phyloP scores from a whole-genome alignment of 2,888 invertebrate genomes.

The Lithophane leautieri region DNA sequence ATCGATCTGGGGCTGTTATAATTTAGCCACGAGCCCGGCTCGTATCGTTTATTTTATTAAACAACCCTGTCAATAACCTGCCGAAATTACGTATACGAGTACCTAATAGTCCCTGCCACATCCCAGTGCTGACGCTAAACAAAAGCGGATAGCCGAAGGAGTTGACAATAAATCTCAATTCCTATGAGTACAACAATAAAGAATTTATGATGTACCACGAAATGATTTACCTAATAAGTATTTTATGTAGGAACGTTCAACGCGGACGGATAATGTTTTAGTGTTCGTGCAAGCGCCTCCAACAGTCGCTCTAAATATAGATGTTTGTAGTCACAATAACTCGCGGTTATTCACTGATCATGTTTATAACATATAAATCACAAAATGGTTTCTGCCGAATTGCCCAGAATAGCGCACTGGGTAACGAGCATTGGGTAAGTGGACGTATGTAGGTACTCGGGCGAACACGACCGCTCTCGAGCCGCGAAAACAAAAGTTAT shows the following conservation, averaged over 20 bases:
- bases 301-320: conserved; percentile 81
- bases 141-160: neutral
- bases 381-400: conserved; percentile 75
- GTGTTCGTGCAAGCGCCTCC: conserved; percentile 71
- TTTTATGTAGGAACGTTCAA: conserved; percentile 21
- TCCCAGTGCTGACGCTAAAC: neutral
- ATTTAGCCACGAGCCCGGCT: neutral
- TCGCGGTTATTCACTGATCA: conserved; percentile 83
- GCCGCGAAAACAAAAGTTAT: no score
- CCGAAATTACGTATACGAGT: no score
- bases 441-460: conserved; percentile 20
- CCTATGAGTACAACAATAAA: neutral
- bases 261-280: conserved; percentile 54
- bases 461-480: neutral
- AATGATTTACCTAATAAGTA: neutral
- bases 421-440: conserved; percentile 59
- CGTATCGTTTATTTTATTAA: neutral
- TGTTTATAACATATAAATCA: conserved; percentile 86
- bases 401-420: conserved; percentile 75
- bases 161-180: neutral
- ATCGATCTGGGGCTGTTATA: neutral
- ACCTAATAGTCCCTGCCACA: neutral
- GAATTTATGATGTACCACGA: neutral
- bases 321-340: conserved; percentile 79
- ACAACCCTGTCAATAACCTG: neutral